Conservation (phyloP, 2,113 vertebrate species). For the Forbesichthys agassizii region DNA sequence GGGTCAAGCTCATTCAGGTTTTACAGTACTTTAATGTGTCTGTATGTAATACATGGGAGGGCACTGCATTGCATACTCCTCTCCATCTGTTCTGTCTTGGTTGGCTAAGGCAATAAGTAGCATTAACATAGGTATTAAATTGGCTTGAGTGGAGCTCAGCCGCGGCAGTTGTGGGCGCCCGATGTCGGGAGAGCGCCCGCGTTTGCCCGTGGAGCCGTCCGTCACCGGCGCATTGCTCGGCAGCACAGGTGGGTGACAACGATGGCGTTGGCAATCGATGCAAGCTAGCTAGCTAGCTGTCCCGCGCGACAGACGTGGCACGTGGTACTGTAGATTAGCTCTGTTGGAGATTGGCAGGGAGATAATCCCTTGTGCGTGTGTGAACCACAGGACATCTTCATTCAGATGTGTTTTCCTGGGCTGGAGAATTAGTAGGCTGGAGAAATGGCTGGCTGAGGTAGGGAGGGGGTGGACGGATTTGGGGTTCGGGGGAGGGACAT, state of each 20-base stretch:
- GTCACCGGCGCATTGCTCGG: conserved; percentile 62
- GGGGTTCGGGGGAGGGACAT: conserved; percentile 28
- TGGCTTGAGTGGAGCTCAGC: conserved; percentile 45
- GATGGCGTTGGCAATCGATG: conserved; percentile 41
- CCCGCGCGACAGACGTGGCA: conserved; percentile 1
- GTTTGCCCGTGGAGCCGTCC: conserved; percentile 75
- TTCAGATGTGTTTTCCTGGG: conserved; percentile 61
- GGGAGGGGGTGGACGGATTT: neutral
- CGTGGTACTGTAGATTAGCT: conserved; percentile 49
- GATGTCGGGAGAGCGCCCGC: conserved; percentile 53
- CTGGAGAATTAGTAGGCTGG: conserved; percentile 51
- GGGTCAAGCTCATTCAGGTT: too few relatives aligned
- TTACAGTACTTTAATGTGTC: neutral
- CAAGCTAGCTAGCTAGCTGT: too few relatives aligned
- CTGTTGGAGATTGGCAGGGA: conserved; percentile 25
- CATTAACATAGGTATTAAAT: conserved; percentile 74
- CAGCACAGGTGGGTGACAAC: conserved; percentile 71
- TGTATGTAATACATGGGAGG: conserved; percentile 62
- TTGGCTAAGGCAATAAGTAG: conserved; percentile 75
- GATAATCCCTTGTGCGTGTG: conserved; percentile 44
- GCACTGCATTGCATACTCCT: conserved; percentile 34
- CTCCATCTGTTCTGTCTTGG: conserved; percentile 51
- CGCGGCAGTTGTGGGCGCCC: conserved; percentile 55
- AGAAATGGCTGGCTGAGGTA: neutral
- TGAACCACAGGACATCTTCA: conserved; percentile 55